Base-by-base conservation (phyloP, 2,797 vertebrate species). In the Nyctalus aviator region DNA sequence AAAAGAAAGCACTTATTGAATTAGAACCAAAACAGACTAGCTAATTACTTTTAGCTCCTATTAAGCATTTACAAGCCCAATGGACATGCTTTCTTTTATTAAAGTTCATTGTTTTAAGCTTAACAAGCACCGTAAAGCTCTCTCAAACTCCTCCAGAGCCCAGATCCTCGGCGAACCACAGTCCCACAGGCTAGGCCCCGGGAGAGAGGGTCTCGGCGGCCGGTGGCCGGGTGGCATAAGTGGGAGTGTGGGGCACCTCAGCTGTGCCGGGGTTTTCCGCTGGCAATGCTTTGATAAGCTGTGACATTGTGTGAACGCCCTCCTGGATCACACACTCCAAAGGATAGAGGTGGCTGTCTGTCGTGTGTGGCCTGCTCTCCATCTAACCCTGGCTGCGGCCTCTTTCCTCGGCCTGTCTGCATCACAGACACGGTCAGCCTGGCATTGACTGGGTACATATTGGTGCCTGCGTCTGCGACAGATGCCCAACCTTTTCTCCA, bases 11-110 rank as follows among this genome's bases (percentile, higher is more conserved):
- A 71, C 10, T 92, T 87, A 90, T 6, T 71, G 85, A 91, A 84
- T 76, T 92, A 86, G 81, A 96, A 95, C 50, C 20, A 91, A 91
- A 96, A 82, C 30, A 86, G 68, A 87, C 50, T 68, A n/a, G 93
- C 91, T 92, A 69, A 85, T 92, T 88, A 86, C 46, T 93, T 94
- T 93, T 90, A 93, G 88, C 93, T 95, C 90, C 77, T 95, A 79
- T 84, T 90, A 88, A 96, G 55, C 78, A 32, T 81, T 90, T 88
- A 72, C 78, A 92, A 75, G 57, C 64, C 82, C 89, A 62, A 8
- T 91, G 75, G 84, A 89, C 94, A 79, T 55, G 37, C 93, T 93
- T 91, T 94, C 64, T 93, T 91, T 95, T 76, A 84, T 71, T 79
- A 90, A 93, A 89, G 46, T 84, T 93, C 84, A 95, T 91, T 93